These are phyloP conservation scores for Platypus cylindrus DNA, from an alignment of 2,888 invertebrate genomes.

Conservation along the genomic window DNA sequence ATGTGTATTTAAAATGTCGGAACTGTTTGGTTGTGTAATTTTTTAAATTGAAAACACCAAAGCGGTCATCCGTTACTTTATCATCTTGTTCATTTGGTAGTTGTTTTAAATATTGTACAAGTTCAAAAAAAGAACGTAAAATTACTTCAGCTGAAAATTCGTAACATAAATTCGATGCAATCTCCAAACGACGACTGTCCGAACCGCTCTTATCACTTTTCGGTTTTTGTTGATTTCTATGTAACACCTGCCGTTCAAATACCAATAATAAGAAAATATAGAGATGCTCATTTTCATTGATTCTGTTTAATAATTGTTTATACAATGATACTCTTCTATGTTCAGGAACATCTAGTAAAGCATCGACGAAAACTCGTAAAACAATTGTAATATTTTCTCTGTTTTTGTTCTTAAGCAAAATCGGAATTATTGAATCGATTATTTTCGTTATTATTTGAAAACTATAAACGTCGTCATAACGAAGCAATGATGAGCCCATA, in stretches of 20 bases:
- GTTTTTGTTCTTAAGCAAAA: slow-evolving; percentile 40
- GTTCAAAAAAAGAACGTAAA: slow-evolving; percentile 51
- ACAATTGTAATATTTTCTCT: slow-evolving; percentile 43
- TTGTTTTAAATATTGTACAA: slow-evolving; percentile 51
- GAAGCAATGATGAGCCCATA: slow-evolving; percentile 85
- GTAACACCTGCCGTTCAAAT: slow-evolving; percentile 56
- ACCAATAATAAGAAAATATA: slow-evolving; percentile 60
- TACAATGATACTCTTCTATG: slow-evolving; percentile 79
- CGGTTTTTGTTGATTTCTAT: slow-evolving; percentile 34
- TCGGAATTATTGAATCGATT: slow-evolving; percentile 80
- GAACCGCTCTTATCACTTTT: slow-evolving; percentile 14
- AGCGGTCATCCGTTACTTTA: slow-evolving; percentile 32
- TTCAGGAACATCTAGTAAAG: slow-evolving; percentile 82
- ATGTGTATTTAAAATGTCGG: slow-evolving; percentile 71
- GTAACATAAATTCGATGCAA: slow-evolving; percentile 51
- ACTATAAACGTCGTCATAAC: slow-evolving; percentile 90
- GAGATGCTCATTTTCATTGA: slow-evolving; percentile 51
- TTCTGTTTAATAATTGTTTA: slow-evolving; percentile 59
- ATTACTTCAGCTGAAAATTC: slow-evolving; percentile 52
- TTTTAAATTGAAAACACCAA: slow-evolving; percentile 31
- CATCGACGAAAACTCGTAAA: slow-evolving; percentile 81
- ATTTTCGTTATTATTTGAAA: slow-evolving; percentile 86
- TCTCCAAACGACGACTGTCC: slow-evolving; percentile 44
- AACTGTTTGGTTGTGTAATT: slow-evolving; percentile 60
- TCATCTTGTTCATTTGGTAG: slow-evolving; percentile 53